These are phyloP conservation scores for Lagenorhynchus albirostris DNA, from an alignment of 2,113 vertebrate genomes.

Conservation along the genomic window DNA sequence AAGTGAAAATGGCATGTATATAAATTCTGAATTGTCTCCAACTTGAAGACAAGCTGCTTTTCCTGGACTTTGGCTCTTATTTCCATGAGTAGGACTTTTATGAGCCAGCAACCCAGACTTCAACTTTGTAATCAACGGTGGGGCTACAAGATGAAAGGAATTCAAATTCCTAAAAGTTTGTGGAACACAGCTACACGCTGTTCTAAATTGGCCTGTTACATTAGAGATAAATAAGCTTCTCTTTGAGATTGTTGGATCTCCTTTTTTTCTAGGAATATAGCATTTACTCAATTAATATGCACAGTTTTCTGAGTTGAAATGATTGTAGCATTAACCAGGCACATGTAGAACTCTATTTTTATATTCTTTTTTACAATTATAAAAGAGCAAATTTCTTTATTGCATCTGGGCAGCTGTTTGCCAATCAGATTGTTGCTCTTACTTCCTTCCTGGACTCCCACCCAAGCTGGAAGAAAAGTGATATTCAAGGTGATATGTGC, in stretches of 20 bases:
- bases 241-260: neutral
- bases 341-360: neutral
- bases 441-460: neutral
- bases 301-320: neutral
- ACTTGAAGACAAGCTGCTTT: neutral
- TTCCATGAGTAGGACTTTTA: neutral
- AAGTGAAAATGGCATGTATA: neutral
- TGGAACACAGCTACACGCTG: neutral
- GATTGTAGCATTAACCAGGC: neutral
- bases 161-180: neutral
- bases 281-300: neutral
- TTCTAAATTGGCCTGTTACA: neutral
- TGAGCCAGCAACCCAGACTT: neutral
- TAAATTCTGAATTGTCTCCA: neutral
- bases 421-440: neutral
- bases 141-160: neutral
- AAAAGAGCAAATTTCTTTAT: neutral
- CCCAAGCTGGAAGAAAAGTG: neutral
- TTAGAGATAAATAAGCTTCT: neutral
- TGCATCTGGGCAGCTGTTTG: neutral
- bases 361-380: neutral
- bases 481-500: neutral
- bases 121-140: neutral
- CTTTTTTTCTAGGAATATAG: neutral
- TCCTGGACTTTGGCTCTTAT: neutral